phyloP scores from a whole-genome alignment of 2,113 vertebrate genomes.

The Nannobrachium achirus region DNA sequence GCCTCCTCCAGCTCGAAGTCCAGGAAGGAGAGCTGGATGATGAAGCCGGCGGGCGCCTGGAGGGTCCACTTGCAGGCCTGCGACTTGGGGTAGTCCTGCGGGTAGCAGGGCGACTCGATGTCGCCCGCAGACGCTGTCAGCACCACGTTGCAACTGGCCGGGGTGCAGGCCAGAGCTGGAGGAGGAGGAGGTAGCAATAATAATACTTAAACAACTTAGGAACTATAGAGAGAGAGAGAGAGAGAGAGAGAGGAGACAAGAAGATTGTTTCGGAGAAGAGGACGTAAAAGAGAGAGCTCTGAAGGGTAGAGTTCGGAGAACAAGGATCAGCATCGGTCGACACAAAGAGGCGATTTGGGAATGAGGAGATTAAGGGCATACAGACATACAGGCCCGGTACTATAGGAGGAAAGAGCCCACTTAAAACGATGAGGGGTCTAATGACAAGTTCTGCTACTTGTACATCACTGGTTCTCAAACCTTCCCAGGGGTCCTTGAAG shows the following conservation, averaged over 20 bases:
- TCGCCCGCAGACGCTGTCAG: constrained; percentile 82
- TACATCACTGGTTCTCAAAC: no score
- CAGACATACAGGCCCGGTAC: no score
- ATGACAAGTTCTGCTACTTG: no score
- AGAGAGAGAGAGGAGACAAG: background rate
- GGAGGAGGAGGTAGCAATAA: background rate
- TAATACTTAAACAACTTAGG: background rate
- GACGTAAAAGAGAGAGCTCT: background rate
- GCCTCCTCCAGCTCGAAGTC: constrained; percentile 98
- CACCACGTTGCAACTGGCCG: constrained; percentile 79
- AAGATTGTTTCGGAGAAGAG: no score
- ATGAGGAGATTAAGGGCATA: no score
- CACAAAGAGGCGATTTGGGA: no score
- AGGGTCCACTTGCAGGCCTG: constrained; percentile 89
- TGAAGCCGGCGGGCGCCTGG: constrained; percentile 89
- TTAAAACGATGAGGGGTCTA: no score
- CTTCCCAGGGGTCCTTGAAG: no score
- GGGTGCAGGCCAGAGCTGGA: constrained; percentile 83
- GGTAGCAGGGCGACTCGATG: constrained; percentile 93
- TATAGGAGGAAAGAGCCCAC: no score
- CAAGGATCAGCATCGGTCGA: no score
- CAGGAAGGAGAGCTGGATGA: constrained; percentile 91
- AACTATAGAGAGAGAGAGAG: constrained; percentile 1
- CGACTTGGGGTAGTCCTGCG: constrained; percentile 87
- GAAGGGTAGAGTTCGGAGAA: no score